Conservation (phyloP, 2,797 vertebrate genomes). For the Anisognathus igniventris region DNA sequence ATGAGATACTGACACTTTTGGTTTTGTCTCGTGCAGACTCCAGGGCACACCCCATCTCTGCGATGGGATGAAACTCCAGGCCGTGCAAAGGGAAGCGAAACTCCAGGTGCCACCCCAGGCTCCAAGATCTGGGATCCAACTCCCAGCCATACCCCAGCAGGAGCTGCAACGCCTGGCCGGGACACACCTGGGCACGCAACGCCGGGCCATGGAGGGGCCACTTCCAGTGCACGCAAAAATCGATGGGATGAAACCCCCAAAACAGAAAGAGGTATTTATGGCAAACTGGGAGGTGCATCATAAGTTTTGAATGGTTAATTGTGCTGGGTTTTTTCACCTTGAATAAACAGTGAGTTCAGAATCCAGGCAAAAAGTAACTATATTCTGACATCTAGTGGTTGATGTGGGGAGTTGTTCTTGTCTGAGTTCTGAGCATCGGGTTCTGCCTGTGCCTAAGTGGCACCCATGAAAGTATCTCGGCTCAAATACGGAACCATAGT, state of each 20-base stretch:
- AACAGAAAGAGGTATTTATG: slow-evolving; percentile 86
- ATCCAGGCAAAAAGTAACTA: background rate
- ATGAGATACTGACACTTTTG: background rate
- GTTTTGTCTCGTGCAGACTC: slow-evolving; percentile 75
- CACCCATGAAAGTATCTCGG: accelerated
- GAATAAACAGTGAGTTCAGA: background rate
- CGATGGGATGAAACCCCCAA: slow-evolving; percentile 99
- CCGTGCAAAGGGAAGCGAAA: slow-evolving; percentile 94
- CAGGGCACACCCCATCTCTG: slow-evolving; percentile 95
- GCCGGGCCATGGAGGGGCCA: slow-evolving; percentile 92
- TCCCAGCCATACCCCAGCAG: slow-evolving; percentile 95
- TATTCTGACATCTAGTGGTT: slow-evolving; percentile 39
- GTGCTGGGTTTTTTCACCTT: background rate
- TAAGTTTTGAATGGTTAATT: background rate
- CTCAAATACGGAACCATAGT: background rate
- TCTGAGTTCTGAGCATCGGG: accelerated
- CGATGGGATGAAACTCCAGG: slow-evolving; percentile 98
- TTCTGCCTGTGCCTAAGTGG: background rate
- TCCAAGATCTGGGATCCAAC: slow-evolving; percentile 98
- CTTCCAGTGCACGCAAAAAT: slow-evolving; percentile 95
- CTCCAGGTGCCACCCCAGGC: slow-evolving; percentile 95
- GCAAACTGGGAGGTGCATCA: background rate
- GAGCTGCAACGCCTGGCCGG: slow-evolving; percentile 92
- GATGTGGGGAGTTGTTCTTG: background rate
- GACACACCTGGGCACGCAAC: slow-evolving; percentile 96